A percentile compares a stretch with the other conserved stretches of the same genome.
phyloP scores from a whole-genome alignment of 2,113 vertebrate species.

The Lampris incognitus region DNA sequence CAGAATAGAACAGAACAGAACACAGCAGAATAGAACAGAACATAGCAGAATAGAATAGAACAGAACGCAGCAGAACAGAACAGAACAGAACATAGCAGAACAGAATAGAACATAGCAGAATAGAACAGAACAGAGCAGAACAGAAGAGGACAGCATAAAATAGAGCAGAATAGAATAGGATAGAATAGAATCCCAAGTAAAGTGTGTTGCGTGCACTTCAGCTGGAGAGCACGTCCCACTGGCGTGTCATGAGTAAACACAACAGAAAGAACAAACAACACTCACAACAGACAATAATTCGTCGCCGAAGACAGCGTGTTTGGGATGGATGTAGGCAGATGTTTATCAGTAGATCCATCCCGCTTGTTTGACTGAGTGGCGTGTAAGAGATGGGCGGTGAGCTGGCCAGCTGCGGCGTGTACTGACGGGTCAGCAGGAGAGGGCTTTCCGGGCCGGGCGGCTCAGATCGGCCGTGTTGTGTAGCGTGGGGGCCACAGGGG shows the following conservation, averaged over 20 bases:
- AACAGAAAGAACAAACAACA: not conserved
- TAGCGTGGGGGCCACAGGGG: too few species aligned
- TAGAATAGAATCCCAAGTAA: not conserved
- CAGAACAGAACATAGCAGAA: too few species aligned
- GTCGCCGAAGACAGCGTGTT: not conserved
- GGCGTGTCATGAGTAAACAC: not conserved
- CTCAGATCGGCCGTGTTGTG: not conserved
- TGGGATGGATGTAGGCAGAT: not conserved
- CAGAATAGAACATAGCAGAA: too few species aligned
- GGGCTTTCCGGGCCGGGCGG: too few species aligned
- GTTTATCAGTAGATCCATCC: not conserved
- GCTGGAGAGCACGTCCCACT: not conserved
- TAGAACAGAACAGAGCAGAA: too few species aligned
- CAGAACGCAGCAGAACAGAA: too few species aligned
- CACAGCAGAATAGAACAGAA: too few species aligned
- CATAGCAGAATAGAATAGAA: too few species aligned
- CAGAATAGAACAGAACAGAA: too few species aligned
- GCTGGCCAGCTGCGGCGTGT: conserved; percentile 14
- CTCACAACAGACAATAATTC: not conserved
- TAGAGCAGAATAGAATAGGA: not conserved
- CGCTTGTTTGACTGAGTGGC: not conserved
- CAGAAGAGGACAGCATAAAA: too few species aligned
- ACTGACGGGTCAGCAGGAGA: not conserved
- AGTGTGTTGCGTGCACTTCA: not conserved
- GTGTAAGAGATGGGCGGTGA: not conserved